A percentile compares a stretch with the other conserved stretches of the same genome.
These are phyloP conservation scores for Regulus satrapa DNA, from an alignment of 2,113 vertebrate species.

Conservation along the genomic window DNA sequence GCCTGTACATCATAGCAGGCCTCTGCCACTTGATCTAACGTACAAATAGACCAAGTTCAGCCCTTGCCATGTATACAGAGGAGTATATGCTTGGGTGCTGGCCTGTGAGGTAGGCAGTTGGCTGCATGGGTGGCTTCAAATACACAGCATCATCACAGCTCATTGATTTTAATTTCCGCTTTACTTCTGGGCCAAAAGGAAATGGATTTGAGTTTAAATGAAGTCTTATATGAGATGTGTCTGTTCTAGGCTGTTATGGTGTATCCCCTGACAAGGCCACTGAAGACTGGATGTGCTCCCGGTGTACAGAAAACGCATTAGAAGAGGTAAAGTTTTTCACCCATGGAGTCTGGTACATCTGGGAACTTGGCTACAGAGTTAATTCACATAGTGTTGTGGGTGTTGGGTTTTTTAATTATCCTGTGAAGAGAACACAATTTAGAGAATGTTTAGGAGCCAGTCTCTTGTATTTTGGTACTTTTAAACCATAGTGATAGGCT, in stretches of 20 bases:
- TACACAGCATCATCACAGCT: neutral
- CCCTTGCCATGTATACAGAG: neutral
- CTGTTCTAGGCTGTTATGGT: constrained; percentile 87
- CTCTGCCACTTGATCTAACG: neutral
- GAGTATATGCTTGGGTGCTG: neutral
- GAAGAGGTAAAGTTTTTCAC: constrained; percentile 80
- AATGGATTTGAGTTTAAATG: neutral
- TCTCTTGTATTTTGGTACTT: neutral
- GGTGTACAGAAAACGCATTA: constrained; percentile 87
- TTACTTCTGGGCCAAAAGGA: neutral
- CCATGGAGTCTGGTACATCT: neutral
- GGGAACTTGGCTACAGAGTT: neutral
- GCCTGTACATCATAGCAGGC: neutral
- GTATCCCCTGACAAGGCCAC: constrained; percentile 80
- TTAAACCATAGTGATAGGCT: neutral
- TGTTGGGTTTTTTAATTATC: neutral
- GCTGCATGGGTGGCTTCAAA: neutral
- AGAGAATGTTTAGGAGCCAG: neutral
- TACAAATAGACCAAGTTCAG: neutral
- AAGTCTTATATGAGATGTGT: neutral
- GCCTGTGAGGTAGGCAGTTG: neutral
- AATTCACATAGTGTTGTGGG: neutral
- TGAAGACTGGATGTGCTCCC: constrained; percentile 87
- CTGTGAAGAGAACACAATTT: neutral
- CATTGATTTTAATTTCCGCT: neutral